A percentile compares a stretch with the other conserved stretches of the same genome.
Evolutionary conservation across 2,113 vertebrate species (phyloP).

Genomic region (Aegithalos caudatus): DNA sequence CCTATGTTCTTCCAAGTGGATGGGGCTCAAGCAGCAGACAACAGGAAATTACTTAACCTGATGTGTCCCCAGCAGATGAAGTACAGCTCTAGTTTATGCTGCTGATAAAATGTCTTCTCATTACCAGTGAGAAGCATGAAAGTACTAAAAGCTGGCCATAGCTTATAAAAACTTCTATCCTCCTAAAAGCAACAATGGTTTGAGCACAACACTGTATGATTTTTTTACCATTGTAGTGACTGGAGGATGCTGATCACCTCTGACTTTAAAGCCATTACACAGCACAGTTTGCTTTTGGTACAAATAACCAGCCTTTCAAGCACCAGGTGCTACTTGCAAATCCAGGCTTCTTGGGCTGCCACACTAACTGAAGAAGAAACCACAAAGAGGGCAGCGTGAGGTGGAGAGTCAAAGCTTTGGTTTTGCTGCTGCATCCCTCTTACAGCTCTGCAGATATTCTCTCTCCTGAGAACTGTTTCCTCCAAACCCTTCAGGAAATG

Average conservation of each 20-base stretch:
- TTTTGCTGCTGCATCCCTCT: neutral
- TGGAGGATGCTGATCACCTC: neutral
- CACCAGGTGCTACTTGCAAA: neutral
- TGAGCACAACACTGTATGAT: neutral
- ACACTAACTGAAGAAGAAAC: neutral
- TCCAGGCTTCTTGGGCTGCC: neutral
- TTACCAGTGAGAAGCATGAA: neutral
- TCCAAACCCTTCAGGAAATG: neutral
- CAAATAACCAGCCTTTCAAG: neutral
- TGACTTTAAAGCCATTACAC: neutral
- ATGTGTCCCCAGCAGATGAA: neutral
- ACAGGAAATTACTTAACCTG: neutral
- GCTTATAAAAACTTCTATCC: neutral
- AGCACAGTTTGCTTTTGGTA: neutral
- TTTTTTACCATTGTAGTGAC: neutral
- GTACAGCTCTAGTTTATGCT: neutral
- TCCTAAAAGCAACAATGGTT: neutral
- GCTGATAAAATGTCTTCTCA: neutral
- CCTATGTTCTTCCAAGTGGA: neutral
- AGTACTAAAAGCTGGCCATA: neutral
- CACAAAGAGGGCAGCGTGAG: neutral
- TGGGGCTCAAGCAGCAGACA: neutral
- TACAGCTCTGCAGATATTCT: neutral
- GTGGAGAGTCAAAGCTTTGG: neutral
- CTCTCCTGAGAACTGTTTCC: neutral